Base-by-base conservation (phyloP, 2,113 vertebrate species). In the Vidua macroura region DNA sequence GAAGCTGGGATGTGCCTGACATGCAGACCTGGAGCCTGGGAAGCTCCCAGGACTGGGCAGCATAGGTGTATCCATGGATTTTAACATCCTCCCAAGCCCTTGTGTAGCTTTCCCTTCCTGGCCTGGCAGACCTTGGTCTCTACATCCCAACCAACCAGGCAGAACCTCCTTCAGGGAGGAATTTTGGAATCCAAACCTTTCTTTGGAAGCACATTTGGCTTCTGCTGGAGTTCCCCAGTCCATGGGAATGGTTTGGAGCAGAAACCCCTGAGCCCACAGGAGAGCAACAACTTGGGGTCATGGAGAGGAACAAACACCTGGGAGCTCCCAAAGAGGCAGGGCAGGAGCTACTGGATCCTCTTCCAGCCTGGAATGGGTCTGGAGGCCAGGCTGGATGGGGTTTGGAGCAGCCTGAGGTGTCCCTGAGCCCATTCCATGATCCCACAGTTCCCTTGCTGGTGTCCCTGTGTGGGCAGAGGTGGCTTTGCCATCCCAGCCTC, bases 361-460 rank as follows among this genome's bases (percentile, higher is more conserved):
- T 22, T 33, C 52, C 56, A 76, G 67, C 48, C 49, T 44, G 53
- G 31, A 44, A 46, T 9, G 63, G 67, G 43, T 66, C 66, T 7
- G 70, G 30, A 43, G 46, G 31, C 39, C 16, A 0, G 33, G 16
- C 6, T 53, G 67, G 46, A 10, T 1, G 0, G 33, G 33, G 24
- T 4, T 30, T 15, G 81, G 59, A 56, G 22, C 76, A 22, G 2
- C 41, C n/a, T 27, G 67, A 60, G 21, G 7, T 22, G 53, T 22
- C 55, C 53, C 64, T 10, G 46, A 10, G 17, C 30, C 58, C 86
- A 6, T 44, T 5, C 60, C 37, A 6, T 0, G 27, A 5, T 7
- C 23, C 37, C 51, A 6, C 1, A 8, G 0, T 9, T 44, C 4
- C 7, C 20, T 9, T 1, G 1, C n/a, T 0, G 37, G 37, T 20